Percentiles rank a stretch among this genome's conserved stretches.
These are phyloP conservation scores for Leptodactylus fallax DNA, from an alignment of 2,797 vertebrate genomes.

Conservation along the genomic window DNA sequence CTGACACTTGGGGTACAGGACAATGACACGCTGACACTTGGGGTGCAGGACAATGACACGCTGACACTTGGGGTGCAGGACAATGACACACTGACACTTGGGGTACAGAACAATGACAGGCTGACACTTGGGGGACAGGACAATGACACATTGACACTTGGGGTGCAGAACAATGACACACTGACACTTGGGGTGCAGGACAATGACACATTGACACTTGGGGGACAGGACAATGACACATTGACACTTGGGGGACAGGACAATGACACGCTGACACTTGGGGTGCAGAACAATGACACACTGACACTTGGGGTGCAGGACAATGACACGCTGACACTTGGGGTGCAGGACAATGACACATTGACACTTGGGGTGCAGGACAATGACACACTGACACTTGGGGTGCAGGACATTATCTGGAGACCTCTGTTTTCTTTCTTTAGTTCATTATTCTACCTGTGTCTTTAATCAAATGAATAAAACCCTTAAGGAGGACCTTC, in stretches of 20 bases:
- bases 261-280: too few relatives aligned
- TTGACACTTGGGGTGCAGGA: neutral
- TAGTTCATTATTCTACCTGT: too few relatives aligned
- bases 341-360: neutral
- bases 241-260: neutral
- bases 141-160: neutral
- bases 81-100: neutral
- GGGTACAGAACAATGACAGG: neutral
- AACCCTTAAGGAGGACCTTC: too few relatives aligned
- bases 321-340: neutral
- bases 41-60: neutral
- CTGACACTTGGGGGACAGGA: neutral
- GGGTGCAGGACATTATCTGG: neutral
- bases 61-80: neutral
- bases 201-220: neutral
- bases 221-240: neutral
- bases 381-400: too few relatives aligned
- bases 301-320: neutral
- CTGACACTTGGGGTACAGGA: too few relatives aligned
- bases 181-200: neutral
- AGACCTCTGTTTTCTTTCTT: too few relatives aligned
- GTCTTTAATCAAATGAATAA: too few relatives aligned
- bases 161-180: neutral
- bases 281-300: neutral
- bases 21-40: neutral